Evolutionary conservation across 2,113 vertebrate genomes (phyloP), one percentile per base, ranked within the genome.

Genomic region (Oriolus oriolus): DNA sequence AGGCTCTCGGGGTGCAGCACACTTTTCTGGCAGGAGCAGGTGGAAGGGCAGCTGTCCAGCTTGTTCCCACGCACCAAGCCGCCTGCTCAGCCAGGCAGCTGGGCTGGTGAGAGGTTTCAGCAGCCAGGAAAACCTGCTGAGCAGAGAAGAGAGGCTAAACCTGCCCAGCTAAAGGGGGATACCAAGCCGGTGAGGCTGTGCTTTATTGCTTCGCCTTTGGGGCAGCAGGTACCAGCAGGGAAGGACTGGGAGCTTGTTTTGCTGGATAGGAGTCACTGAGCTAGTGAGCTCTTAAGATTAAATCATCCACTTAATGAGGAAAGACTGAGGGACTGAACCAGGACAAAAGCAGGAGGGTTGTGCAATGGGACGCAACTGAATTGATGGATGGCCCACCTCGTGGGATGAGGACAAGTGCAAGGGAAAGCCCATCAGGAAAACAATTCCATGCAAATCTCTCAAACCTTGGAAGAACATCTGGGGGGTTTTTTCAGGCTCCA

Each of bases 341-440:
- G n/a, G 23, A 61, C 0, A 11, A 80, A 71, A 39, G 13, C 39
- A 65, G 63, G 16, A 75, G 22, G 4, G 45, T 6, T 44, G 10
- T 50, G 50, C n/a, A 33, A 15, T 2, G 7, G 27, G 31, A 50
- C 16, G 3, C 2, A 8, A 2, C 1, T 1, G 1, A 6, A 13
- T 6, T 49, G n/a, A 59, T 1, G 6, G 17, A 30, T 45, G 21
- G 28, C 37, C 28, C 28, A 41, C 14, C 17, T 88, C 0, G 0
- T 37, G 9, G 33, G 20, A 15, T 16, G 6, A 79, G 57, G 33
- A 53, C 22, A 56, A 31, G 68, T 13, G 16, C 20, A 80, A 80
- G 77, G 11, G 16, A 74, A 41, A 80, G 22, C 7, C 31, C 41
- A 35, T 2, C 1, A 84, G 61, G 24, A 82, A 89, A 89, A 68